Conservation (phyloP, 2,888 invertebrate species). For the Thera obeliscata region DNA sequence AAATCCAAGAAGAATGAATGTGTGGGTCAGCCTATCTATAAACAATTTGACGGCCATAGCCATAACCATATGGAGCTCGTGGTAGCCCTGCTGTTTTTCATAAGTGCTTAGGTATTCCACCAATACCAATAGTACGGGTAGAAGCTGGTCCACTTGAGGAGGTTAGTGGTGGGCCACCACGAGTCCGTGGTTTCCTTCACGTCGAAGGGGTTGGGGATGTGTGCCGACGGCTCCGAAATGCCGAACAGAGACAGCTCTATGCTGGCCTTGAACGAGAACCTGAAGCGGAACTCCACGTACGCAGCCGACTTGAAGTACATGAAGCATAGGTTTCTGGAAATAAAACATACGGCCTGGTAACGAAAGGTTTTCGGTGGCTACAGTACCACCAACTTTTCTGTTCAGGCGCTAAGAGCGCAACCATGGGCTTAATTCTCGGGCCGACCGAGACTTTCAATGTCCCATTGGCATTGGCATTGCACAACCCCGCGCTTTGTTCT, state of each 20-base stretch:
- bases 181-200: constrained; percentile 45
- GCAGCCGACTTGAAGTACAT: constrained; percentile 62
- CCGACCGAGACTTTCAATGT: no score
- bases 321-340: constrained; percentile 61
- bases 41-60: no score
- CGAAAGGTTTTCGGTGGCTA: neutral
- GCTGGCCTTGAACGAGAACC: constrained; percentile 58
- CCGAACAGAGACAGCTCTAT: constrained; percentile 60
- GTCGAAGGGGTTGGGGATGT: constrained; percentile 51
- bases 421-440: no score
- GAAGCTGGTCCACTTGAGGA: constrained; percentile 15
- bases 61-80: no score
- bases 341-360: neutral
- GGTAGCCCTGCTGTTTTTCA: no score
- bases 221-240: constrained; percentile 30
- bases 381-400: no score
- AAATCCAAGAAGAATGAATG: no score
- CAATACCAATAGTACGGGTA: neutral
- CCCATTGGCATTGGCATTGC: no score
- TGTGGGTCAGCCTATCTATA: no score
- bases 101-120: no score
- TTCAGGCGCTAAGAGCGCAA: no score
- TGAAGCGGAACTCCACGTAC: constrained; percentile 61
- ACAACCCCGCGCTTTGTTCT: no score
- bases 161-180: constrained; percentile 47